Conservation (phyloP, 1,140 invertebrate species). For the Hylaeus anthracinus region DNA sequence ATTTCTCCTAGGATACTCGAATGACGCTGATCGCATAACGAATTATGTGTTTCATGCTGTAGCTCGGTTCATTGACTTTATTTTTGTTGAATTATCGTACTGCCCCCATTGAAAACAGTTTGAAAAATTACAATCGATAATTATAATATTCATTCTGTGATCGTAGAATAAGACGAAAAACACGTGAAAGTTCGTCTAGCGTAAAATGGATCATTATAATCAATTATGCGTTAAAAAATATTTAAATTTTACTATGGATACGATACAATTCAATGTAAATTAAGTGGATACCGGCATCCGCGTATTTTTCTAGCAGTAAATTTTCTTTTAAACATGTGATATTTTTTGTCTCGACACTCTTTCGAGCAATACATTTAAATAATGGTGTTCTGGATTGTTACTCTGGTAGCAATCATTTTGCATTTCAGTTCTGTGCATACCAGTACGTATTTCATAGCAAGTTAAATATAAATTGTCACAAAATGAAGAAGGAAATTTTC, state of each 20-base stretch:
- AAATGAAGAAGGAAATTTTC: not conserved
- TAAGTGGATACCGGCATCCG: conserved; percentile 1
- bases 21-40: not conserved
- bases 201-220: conserved; percentile 36
- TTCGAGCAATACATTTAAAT: conserved; percentile 51
- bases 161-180: not conserved
- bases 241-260: conserved; percentile 3
- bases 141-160: conserved; percentile 31
- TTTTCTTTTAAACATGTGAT: conserved; percentile 45
- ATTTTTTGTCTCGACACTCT: conserved; percentile 19
- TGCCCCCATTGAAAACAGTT: conserved; percentile 38
- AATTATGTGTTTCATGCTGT: conserved; percentile 6
- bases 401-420: conserved; percentile 53
- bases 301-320: conserved; percentile 14
- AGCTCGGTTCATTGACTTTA: conserved; percentile 15
- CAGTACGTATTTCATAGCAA: conserved; percentile 55
- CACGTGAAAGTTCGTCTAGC: not conserved
- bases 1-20: not conserved
- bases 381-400: conserved; percentile 63
- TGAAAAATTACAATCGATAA: conserved; percentile 51
- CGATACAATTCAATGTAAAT: conserved; percentile 33
- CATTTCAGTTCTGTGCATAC: conserved; percentile 49
- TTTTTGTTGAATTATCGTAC: conserved; percentile 43
- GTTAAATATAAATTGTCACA: not conserved
- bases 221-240: conserved; percentile 30